Evolutionary conservation across 2,888 invertebrate genomes (phyloP).

Genomic region (Mesochorus sp.): DNA sequence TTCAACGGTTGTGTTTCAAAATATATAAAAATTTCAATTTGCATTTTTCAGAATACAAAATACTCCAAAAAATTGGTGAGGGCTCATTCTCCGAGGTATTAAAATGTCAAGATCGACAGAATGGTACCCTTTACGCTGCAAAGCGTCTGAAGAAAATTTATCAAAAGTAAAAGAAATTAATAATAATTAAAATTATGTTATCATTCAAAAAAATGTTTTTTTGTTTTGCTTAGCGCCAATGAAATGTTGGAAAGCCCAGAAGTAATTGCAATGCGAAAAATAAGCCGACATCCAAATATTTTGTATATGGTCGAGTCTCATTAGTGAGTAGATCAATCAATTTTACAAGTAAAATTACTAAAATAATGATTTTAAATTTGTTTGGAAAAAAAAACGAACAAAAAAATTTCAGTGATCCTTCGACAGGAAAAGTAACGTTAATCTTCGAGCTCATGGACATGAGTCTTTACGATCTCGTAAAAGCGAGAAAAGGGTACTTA

Average conservation of each 20-base stretch:
- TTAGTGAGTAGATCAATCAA: conserved; percentile 83
- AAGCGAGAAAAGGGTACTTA: conserved; percentile 82
- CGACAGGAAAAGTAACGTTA: conserved; percentile 84
- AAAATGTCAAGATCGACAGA: conserved; percentile 85
- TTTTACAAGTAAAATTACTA: background rate
- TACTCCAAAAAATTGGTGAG: conserved; percentile 87
- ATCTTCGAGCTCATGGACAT: conserved; percentile 88
- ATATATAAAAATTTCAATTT: background rate
- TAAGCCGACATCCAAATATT: conserved; percentile 85
- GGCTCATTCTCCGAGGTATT: conserved; percentile 88
- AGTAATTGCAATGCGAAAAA: conserved; percentile 85
- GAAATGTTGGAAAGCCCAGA: conserved; percentile 84
- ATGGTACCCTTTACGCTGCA: conserved; percentile 85
- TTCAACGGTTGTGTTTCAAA: background rate
- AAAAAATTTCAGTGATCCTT: conserved; percentile 83
- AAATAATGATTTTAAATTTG: background rate
- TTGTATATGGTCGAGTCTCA: conserved; percentile 86
- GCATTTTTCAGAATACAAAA: conserved; percentile 84
- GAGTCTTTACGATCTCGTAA: conserved; percentile 87
- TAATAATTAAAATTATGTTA: too few species aligned
- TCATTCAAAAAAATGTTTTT: conserved; percentile 59
- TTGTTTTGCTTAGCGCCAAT: conserved; percentile 81
- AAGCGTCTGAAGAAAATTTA: conserved; percentile 86
- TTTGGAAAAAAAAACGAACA: background rate
- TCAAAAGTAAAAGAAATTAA: conserved; percentile 81